Conservation (phyloP, 2,113 vertebrate genomes). For the Ursus arctos region DNA sequence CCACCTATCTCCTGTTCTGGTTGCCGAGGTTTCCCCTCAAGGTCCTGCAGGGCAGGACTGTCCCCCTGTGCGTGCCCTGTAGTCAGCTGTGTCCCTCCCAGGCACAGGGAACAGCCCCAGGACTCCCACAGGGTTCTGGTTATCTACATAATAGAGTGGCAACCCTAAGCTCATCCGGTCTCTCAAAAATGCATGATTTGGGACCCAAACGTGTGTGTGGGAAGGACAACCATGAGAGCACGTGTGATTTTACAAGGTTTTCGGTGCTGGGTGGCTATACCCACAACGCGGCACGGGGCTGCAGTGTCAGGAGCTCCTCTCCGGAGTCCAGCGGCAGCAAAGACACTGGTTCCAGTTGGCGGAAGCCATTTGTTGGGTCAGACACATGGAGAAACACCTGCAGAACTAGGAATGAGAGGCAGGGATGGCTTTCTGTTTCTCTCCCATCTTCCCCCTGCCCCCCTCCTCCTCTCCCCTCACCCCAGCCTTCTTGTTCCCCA, state of each 20-base stretch:
- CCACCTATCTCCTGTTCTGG: neutral
- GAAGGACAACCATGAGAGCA: neutral
- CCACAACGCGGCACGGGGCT: fast-evolving
- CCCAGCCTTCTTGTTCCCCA: fast-evolving
- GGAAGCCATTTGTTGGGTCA: neutral
- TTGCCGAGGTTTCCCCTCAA: too few species aligned
- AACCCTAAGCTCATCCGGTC: fast-evolving
- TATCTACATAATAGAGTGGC: fast-evolving
- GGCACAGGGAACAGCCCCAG: fast-evolving
- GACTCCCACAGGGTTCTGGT: neutral
- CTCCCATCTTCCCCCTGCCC: fast-evolving
- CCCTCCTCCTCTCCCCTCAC: fast-evolving
- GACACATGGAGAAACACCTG: fast-evolving
- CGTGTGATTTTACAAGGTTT: fast-evolving
- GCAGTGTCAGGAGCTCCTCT: fast-evolving
- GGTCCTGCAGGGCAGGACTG: neutral
- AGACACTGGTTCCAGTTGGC: fast-evolving
- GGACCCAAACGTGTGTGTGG: neutral
- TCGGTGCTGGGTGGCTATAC: fast-evolving
- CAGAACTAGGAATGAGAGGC: neutral
- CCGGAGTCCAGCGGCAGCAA: too few species aligned
- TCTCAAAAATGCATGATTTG: neutral
- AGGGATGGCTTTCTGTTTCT: too few species aligned
- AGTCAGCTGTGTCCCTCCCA: neutral
- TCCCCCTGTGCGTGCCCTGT: too few species aligned